phyloP scores from a whole-genome alignment of 2,113 vertebrate species.

The Ellobius talpinus region DNA sequence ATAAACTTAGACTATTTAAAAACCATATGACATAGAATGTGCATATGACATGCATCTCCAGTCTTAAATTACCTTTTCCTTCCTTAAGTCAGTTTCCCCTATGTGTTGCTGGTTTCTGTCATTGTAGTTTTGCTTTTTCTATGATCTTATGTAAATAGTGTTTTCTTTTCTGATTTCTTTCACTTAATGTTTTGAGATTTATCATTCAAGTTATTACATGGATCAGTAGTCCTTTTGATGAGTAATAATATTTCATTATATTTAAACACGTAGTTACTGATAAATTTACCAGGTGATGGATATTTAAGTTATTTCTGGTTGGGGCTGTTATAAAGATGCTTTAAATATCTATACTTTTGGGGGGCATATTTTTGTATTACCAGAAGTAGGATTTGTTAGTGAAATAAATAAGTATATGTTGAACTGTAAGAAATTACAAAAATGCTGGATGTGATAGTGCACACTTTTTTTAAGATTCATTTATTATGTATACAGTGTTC shows the following conservation, averaged over 20 bases:
- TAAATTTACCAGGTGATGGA: conserved; percentile 21
- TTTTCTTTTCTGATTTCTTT: conserved; percentile 29
- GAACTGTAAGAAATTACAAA: conserved; percentile 9
- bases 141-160: conserved; percentile 22
- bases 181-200: conserved; percentile 39
- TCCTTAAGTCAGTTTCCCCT: not conserved
- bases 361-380: conserved; percentile 38
- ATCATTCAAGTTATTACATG: conserved; percentile 20
- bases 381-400: conserved; percentile 62
- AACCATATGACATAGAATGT: no score
- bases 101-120: conserved; percentile 51
- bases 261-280: not conserved
- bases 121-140: conserved; percentile 48
- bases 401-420: conserved; percentile 57
- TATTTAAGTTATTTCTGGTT: conserved; percentile 63
- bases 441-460: not conserved
- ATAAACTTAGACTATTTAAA: not conserved
- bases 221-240: conserved; percentile 48
- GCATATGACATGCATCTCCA: not conserved
- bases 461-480: not conserved
- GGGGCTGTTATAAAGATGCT: conserved; percentile 34
- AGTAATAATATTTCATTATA: conserved; percentile 42
- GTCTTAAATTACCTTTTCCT: conserved; percentile 42
- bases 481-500: no score
- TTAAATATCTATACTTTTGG: conserved; percentile 48